Conservation (phyloP, 2,113 vertebrate species). For the Myotis davidii region DNA sequence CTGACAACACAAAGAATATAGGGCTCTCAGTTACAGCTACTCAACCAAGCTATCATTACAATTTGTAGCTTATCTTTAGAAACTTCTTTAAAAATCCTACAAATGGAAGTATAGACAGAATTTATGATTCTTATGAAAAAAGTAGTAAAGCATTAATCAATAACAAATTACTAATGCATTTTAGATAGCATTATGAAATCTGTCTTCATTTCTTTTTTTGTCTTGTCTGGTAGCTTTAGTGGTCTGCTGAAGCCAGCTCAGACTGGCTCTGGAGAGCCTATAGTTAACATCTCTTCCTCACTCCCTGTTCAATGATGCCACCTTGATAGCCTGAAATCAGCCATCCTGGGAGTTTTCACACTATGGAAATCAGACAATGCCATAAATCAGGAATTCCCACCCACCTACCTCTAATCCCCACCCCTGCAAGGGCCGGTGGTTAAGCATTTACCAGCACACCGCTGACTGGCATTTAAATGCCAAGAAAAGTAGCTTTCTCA, state of each 20-base stretch:
- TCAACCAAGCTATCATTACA: background rate
- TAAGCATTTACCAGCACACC: background rate
- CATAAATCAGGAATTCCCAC: background rate
- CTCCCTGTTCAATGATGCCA: background rate
- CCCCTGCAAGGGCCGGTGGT: background rate
- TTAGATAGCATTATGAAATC: background rate
- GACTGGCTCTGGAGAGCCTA: background rate
- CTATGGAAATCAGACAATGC: background rate
- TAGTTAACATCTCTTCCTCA: background rate
- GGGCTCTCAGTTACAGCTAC: background rate
- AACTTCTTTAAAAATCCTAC: background rate
- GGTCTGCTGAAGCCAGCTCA: background rate
- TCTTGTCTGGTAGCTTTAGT: background rate
- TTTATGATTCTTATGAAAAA: constrained; percentile 28
- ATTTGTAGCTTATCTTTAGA: constrained; percentile 18
- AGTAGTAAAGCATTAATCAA: constrained; percentile 6
- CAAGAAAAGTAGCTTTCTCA: background rate
- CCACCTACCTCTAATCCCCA: too few species aligned
- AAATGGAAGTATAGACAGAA: constrained; percentile 4
- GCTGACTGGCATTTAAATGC: background rate
- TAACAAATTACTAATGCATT: constrained; percentile 12
- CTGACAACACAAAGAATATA: background rate
- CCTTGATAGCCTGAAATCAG: background rate
- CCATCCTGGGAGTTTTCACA: background rate
- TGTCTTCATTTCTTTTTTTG: background rate